Percentiles rank a stretch among this genome's conserved stretches.
phyloP scores from a whole-genome alignment of 2,113 vertebrate genomes.

The Antigone vipio region DNA sequence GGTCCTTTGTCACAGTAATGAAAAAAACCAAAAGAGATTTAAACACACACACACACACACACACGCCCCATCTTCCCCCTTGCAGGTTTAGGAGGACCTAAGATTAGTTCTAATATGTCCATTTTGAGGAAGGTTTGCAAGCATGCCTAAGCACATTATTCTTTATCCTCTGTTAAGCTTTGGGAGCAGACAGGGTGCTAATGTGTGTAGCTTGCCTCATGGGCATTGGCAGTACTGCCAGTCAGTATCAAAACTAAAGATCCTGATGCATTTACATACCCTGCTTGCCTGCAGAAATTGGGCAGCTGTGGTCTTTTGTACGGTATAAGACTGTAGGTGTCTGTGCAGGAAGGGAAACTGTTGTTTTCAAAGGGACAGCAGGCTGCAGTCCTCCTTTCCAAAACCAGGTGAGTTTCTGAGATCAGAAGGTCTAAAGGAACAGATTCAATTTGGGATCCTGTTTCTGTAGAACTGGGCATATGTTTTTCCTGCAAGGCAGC shows the following conservation, averaged over 20 bases:
- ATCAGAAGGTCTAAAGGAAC: not conserved
- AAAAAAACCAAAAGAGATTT: not conserved
- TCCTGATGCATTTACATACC: not conserved
- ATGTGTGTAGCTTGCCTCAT: not conserved
- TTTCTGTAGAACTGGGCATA: not conserved
- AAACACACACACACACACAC: not conserved
- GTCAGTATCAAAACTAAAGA: not conserved
- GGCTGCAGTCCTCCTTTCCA: not conserved
- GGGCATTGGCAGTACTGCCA: not conserved
- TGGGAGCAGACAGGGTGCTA: not conserved
- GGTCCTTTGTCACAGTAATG: not conserved
- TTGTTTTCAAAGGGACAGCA: not conserved
- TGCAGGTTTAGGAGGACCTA: not conserved
- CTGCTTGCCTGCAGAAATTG: fast-evolving
- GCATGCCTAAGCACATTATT: not conserved
- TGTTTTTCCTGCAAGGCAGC: not conserved
- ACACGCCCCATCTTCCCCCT: not conserved
- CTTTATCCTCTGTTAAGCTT: not conserved
- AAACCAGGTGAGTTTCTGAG: not conserved
- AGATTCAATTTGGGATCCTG: not conserved
- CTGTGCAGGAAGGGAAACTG: not conserved
- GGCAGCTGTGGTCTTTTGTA: not conserved
- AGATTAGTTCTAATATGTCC: not conserved
- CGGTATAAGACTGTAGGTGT: not conserved
- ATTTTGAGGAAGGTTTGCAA: not conserved